A percentile compares a stretch with the other conserved stretches of the same genome.
phyloP scores from a whole-genome alignment of 2,113 vertebrate genomes.

The Jacana jacana region DNA sequence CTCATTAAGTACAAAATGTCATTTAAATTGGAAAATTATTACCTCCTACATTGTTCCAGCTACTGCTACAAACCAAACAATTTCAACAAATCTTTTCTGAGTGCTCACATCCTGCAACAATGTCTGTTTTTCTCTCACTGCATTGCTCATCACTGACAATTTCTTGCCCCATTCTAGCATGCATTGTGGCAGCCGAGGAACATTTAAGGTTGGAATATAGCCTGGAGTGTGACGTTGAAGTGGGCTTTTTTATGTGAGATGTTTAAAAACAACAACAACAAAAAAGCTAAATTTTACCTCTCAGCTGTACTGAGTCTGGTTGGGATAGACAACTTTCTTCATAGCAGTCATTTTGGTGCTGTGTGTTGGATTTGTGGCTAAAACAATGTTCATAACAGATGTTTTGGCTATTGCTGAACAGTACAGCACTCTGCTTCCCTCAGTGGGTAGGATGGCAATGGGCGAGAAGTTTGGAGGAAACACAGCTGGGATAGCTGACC shows the following conservation, averaged over 20 bases:
- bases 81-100: conserved; percentile 24
- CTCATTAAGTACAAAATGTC: conserved; percentile 43
- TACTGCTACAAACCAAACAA: conserved; percentile 9
- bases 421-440: not conserved
- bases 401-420: not conserved
- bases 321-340: not conserved
- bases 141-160: not conserved
- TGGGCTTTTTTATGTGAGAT: not conserved
- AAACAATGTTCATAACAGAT: not conserved
- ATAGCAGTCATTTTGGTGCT: not conserved
- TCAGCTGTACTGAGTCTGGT: not conserved
- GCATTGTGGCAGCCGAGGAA: not conserved
- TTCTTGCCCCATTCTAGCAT: not conserved
- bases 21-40: conserved; percentile 49
- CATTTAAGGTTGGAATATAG: not conserved
- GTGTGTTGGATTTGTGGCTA: not conserved
- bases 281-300: not conserved
- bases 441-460: not conserved
- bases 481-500: not conserved
- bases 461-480: not conserved
- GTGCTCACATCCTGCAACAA: not conserved
- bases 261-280: too few relatives aligned
- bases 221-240: not conserved
- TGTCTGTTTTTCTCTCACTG: not conserved
- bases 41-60: conserved; percentile 31